Evolutionary conservation across 2,888 invertebrate species (phyloP).

Genomic region (Scotopteryx bipunctaria): DNA sequence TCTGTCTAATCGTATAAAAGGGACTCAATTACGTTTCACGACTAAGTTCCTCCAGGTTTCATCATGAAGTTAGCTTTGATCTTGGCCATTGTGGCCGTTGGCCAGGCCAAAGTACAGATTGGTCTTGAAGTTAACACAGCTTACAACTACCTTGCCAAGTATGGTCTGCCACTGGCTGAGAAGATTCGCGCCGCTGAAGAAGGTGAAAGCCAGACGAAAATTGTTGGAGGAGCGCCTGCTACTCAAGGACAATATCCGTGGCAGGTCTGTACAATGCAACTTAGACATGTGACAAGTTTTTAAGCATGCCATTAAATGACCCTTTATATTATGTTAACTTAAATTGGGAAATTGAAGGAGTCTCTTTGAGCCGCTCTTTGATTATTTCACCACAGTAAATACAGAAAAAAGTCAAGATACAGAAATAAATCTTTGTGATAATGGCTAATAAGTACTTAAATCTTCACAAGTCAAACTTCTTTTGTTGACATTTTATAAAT

Average conservation of each 20-base stretch:
- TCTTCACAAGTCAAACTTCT: too few relatives aligned
- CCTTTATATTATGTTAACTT: too few relatives aligned
- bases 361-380: too few relatives aligned
- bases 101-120: conserved; percentile 23
- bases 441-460: too few relatives aligned
- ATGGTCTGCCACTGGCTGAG: conserved; percentile 46
- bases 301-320: too few relatives aligned
- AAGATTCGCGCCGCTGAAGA: conserved; percentile 45
- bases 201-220: conserved; percentile 34
- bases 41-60: conserved; percentile 9
- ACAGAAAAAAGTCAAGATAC: too few relatives aligned
- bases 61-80: conserved; percentile 30
- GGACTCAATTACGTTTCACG: neutral
- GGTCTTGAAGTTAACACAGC: conserved; percentile 35
- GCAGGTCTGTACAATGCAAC: conserved; percentile 41
- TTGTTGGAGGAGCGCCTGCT: conserved; percentile 47
- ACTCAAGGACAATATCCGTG: conserved; percentile 42
- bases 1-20: conserved; percentile 8
- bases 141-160: conserved; percentile 46
- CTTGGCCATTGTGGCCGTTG: conserved; percentile 35
- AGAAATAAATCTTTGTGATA: too few relatives aligned
- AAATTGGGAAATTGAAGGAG: too few relatives aligned
- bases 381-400: too few relatives aligned
- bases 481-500: too few relatives aligned
- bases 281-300: too few relatives aligned